Percentiles rank a stretch among this genome's conserved stretches.
Evolutionary conservation across 2,888 invertebrate genomes (phyloP).

Genomic region (Galerucella pusilla): DNA sequence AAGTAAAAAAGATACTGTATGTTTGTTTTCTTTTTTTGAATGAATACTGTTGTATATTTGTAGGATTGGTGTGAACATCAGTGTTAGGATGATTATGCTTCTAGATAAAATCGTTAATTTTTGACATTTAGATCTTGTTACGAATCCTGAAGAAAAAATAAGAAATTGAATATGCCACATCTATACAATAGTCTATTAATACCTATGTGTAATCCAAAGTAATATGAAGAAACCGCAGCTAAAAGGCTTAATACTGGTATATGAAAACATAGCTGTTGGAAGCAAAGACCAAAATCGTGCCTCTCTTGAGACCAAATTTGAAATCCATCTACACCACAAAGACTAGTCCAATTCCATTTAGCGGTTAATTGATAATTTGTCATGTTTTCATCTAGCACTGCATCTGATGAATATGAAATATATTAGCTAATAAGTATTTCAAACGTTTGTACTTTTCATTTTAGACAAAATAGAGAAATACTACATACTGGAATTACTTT

Average conservation of each 20-base stretch:
- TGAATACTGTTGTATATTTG: slow-evolving; percentile 75
- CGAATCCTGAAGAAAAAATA: slow-evolving; percentile 62
- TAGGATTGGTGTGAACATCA: slow-evolving; percentile 76
- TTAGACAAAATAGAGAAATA: neutral
- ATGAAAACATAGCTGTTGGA: slow-evolving; percentile 84
- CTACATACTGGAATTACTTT: neutral
- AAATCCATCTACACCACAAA: slow-evolving; percentile 81
- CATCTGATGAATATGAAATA: neutral
- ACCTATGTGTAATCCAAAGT: slow-evolving; percentile 75
- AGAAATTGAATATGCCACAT: neutral
- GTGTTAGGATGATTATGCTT: slow-evolving; percentile 71
- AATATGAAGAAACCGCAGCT: slow-evolving; percentile 83
- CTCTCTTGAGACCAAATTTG: slow-evolving; percentile 75
- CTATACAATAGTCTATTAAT: neutral
- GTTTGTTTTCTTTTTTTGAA: slow-evolving; percentile 61
- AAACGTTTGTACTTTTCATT: neutral
- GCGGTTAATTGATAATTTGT: neutral
- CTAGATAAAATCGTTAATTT: slow-evolving; percentile 74
- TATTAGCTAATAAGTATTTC: too few species aligned
- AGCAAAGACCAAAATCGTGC: slow-evolving; percentile 85
- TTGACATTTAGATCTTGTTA: slow-evolving; percentile 73
- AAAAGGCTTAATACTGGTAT: slow-evolving; percentile 83
- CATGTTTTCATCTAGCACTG: slow-evolving; percentile 7
- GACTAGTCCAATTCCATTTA: slow-evolving; percentile 78
- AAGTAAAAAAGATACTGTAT: slow-evolving; percentile 60